Base-by-base conservation (phyloP, 2,888 invertebrate species). In the Cryptus viduatorius region DNA sequence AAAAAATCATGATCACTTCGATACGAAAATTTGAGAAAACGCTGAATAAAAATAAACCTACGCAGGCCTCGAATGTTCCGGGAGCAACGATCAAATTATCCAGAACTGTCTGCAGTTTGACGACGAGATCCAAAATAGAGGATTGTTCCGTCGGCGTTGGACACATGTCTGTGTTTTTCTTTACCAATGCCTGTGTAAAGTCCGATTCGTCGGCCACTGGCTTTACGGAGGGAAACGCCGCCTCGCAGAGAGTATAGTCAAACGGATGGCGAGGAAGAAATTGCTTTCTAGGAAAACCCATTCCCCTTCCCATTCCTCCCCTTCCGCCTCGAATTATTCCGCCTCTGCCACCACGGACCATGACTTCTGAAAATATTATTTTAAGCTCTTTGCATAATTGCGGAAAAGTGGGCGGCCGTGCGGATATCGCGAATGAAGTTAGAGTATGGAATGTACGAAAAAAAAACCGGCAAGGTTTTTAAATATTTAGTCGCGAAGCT, bases 21-120 rank as follows among this genome's bases (percentile, higher is more conserved):
- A 14, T 46, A 44, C 2, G 24, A 24, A 1, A 24, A 24, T 24
- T 24, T 24, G 24, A 24, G 3, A 19, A 4, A 48, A 76, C 46
- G 31, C 37, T 24, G 24, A 59, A 59, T 10, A 59, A 76, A 71
- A 76, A 42, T 50, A 85, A 88, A 96, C 98, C 96, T 95, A 99
- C 99, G 94, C 99, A 99, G 86, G 98, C 98, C 92, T 98, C 98
- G 92, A 99, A 98, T 85, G 96, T 97, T 42, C 98, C 98, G 0
- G 99, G 99, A 0, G 98, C 97, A 0, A 99, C 97, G 12, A 99
- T 98, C 24, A 99, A 94, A 93, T 98, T 98, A 92, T 99, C 99
- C 77, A 99, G 94, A 37, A 98, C 98, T 0, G 97, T 96, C 93
- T 98, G 98, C n/a, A 99, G 96, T 94, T 99, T 98, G 0, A 98